Evolutionary conservation across 2,113 vertebrate species (phyloP).

Genomic region (Sebastes fasciatus): DNA sequence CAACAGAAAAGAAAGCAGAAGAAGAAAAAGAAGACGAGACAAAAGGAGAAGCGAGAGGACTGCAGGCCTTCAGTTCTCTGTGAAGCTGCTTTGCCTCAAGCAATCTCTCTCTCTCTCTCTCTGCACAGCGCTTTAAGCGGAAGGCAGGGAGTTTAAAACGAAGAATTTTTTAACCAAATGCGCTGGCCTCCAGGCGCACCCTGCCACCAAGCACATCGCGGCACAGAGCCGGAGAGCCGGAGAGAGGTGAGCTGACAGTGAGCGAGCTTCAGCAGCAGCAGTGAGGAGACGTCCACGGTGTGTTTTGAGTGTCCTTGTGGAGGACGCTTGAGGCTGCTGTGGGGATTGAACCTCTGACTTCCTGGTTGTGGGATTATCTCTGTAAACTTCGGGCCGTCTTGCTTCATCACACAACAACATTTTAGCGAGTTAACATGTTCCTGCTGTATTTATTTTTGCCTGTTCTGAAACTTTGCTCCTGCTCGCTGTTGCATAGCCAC

Average conservation of each 20-base stretch:
- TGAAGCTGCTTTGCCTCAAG: constrained; percentile 65
- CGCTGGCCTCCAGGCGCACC: constrained; percentile 59
- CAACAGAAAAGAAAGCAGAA: constrained; percentile 20
- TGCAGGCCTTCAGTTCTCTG: constrained; percentile 59
- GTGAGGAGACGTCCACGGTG: not conserved
- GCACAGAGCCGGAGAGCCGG: constrained; percentile 35
- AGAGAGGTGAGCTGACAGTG: constrained; percentile 39
- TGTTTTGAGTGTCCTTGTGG: constrained; percentile 29
- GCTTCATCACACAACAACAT: not conserved
- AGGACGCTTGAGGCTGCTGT: constrained; percentile 3
- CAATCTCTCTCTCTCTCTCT: constrained; percentile 35
- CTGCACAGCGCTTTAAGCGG: constrained; percentile 43
- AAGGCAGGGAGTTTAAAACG: constrained; percentile 60
- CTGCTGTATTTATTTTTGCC: too few relatives aligned
- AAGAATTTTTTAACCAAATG: constrained; percentile 57
- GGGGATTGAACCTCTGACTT: constrained; percentile 35
- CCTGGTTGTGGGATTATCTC: constrained; percentile 18
- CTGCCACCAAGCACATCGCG: constrained; percentile 53
- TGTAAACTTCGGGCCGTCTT: not conserved
- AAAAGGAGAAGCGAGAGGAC: constrained; percentile 45
- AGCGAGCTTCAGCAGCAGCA: constrained; percentile 42
- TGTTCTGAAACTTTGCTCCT: too few relatives aligned
- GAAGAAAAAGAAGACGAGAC: constrained; percentile 7
- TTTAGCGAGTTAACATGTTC: not conserved
- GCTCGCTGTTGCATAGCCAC: too few relatives aligned